Base-by-base conservation (phyloP, 2,797 vertebrate genomes). In the Liasis olivaceus region DNA sequence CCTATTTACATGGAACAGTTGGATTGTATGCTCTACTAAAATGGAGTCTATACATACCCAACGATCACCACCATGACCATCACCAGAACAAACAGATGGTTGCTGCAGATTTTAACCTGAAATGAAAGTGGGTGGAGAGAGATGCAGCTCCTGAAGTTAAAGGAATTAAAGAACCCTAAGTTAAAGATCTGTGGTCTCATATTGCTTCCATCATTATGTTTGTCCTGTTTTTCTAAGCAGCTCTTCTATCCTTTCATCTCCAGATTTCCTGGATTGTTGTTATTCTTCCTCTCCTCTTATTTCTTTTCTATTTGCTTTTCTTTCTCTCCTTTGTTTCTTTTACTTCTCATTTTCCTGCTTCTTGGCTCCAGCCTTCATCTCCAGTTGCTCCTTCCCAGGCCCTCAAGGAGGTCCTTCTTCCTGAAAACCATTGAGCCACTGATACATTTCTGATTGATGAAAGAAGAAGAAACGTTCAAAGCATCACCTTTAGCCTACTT, bases 221-320 rank as follows among this genome's bases (percentile, higher is more conserved):
- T 89, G 47, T 51, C 89, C 88, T 84, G 77, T 90, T 88, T 89
- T 90, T 85, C 62, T 85, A 3, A 51, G 42, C 9, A 90, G 1
- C 58, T 88, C 36, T 12, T 63, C 51, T 89, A 6, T 0, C 86
- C 93, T 91, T 92, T 12, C 93, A 90, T 84, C 0, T 0, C n/a
- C 3, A 88, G 62, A 66, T 85, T 86, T 91, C 92, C 56, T 88
- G 31, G 51, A 90, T 87, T 14, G 87, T 4, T 42, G 90, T 95
- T 87, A 89, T 84, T 54, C 85, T 47, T 56, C 92, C 8, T 22
- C 66, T 94, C 93, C 54, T 24, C 36, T 22, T 20, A 2, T 42
- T 91, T 58, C 51, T 90, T 88, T 91, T 66, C 66, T 63, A 9
- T 92, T 60, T 51, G 42, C 69, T 93, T 89, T 89, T 72, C 84